These are phyloP conservation scores for Platanista minor DNA, from an alignment of 2,113 vertebrate species.

Conservation along the genomic window DNA sequence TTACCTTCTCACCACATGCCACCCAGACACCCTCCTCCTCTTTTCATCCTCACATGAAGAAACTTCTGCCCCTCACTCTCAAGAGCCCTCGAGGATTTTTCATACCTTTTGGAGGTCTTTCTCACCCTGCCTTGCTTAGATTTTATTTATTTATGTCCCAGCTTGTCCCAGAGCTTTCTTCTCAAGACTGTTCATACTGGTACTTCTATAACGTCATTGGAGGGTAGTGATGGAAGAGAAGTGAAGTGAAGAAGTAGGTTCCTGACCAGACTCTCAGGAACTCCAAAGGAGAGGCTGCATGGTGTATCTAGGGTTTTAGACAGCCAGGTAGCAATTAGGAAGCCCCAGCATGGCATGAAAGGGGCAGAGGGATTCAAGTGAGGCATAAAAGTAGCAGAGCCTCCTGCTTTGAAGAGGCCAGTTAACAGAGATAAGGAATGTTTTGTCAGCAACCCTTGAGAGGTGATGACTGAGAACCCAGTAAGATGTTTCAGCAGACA, in stretches of 20 bases:
- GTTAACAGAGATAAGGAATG: not conserved
- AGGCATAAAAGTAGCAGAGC: not conserved
- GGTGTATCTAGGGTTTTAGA: not conserved
- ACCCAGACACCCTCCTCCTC: not conserved
- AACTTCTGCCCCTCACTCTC: fast-evolving
- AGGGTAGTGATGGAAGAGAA: not conserved
- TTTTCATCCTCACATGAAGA: not conserved
- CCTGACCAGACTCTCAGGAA: not conserved
- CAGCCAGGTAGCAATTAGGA: not conserved
- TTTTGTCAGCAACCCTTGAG: not conserved
- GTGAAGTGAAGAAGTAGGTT: not conserved
- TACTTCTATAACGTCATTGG: not conserved
- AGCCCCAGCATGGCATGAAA: not conserved
- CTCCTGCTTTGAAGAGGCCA: not conserved
- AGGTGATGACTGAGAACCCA: not conserved
- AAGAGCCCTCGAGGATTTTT: not conserved
- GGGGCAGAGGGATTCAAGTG: not conserved
- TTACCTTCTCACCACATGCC: too few species aligned
- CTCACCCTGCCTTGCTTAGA: not conserved
- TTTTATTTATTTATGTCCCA: not conserved
- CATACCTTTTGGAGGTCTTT: not conserved
- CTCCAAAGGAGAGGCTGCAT: not conserved
- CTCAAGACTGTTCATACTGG: not conserved
- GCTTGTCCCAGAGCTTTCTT: not conserved
- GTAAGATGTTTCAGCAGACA: not conserved